Evolutionary conservation across 2,797 vertebrate genomes (phyloP), one percentile per base, ranked within the genome.

Genomic region (Pangasius macronema): DNA sequence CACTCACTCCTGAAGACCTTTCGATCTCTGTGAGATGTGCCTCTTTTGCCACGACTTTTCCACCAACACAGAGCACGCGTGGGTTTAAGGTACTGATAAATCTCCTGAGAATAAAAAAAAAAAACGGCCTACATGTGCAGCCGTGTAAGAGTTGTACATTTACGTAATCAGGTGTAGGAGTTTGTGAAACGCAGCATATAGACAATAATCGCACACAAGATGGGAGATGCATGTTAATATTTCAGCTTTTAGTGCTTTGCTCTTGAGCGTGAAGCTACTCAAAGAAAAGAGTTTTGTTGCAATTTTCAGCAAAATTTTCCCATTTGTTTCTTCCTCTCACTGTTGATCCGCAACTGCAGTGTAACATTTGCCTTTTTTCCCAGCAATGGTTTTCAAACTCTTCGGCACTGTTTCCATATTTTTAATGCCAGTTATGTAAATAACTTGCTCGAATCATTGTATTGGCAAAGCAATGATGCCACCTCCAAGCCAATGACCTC

Each of bases 1-100:
- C 33, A 82, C 83, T 46, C 82, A 30, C 63, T 86, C 42, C 82
- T 89, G 65, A 89, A 84, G 57, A 80, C 67, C 59, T 77, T 84
- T 77, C 5, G 55, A 55, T 88, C 68, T 83, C 53, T 85, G 8
- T 39, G 65, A 87, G 83, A 73, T 65, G 79, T 87, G 61, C 6
- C 79, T n/a, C 24, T 82, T 82, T 63, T n/a, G 39, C 82, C 82
- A 24, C 3, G 53, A 33, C 46, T 53, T 68, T 24, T 68, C 82
- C 49, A 68, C 63, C 82, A 83, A 53, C 82, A 83, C 65, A 83
- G 82, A 36, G 63, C 30, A 55, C 3, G 65, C n/a, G 81, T 83
- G 65, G 65, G 65, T 72, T 72, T 72, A 72, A 42, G 68, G 33
- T 39, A 76, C 73, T n/a, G 73, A 51, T 51, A 76, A 76, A 76